These are phyloP conservation scores for Argyresthia goedartella DNA, from an alignment of 2,888 invertebrate species.

Conservation along the genomic window DNA sequence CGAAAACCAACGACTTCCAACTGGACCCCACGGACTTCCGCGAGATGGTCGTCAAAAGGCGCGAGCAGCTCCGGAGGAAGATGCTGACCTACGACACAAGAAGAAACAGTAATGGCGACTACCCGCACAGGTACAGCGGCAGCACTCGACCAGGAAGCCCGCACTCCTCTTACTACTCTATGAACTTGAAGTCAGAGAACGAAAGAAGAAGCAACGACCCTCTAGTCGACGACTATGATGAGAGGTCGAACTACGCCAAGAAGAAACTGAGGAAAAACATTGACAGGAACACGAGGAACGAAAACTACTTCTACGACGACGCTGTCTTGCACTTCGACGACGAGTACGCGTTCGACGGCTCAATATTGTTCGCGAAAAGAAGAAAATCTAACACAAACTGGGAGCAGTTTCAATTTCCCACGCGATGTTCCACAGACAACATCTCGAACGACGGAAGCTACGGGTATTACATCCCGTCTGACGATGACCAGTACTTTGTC, in stretches of 20 bases:
- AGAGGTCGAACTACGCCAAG: slow-evolving; percentile 57
- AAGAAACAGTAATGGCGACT: slow-evolving; percentile 40
- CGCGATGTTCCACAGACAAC: slow-evolving; percentile 23
- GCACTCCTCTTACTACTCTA: slow-evolving; percentile 49
- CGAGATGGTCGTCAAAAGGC: slow-evolving; percentile 53
- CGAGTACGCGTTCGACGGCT: slow-evolving; percentile 61
- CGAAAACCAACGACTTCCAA: slow-evolving; percentile 57
- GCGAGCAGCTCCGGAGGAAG: slow-evolving; percentile 51
- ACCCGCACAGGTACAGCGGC: slow-evolving; percentile 38
- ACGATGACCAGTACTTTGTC: slow-evolving; percentile 48
- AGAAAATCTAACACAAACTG: slow-evolving; percentile 57
- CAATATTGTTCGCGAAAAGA: slow-evolving; percentile 55
- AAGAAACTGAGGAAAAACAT: slow-evolving; percentile 61
- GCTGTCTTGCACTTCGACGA: slow-evolving; percentile 61
- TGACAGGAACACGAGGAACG: slow-evolving; percentile 46
- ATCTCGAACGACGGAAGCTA: slow-evolving; percentile 58
- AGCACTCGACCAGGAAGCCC: slow-evolving; percentile 41
- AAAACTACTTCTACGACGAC: slow-evolving; percentile 65
- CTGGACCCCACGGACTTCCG: slow-evolving; percentile 58
- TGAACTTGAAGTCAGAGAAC: slow-evolving; percentile 47
- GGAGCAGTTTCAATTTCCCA: slow-evolving; percentile 31
- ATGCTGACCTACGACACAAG: slow-evolving; percentile 49
- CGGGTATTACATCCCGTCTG: slow-evolving; percentile 57
- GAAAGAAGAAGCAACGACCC: slow-evolving; percentile 50
- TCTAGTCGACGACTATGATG: slow-evolving; percentile 57